Conservation (phyloP, 2,888 invertebrate genomes). For the Anoplius nigerrimus region DNA sequence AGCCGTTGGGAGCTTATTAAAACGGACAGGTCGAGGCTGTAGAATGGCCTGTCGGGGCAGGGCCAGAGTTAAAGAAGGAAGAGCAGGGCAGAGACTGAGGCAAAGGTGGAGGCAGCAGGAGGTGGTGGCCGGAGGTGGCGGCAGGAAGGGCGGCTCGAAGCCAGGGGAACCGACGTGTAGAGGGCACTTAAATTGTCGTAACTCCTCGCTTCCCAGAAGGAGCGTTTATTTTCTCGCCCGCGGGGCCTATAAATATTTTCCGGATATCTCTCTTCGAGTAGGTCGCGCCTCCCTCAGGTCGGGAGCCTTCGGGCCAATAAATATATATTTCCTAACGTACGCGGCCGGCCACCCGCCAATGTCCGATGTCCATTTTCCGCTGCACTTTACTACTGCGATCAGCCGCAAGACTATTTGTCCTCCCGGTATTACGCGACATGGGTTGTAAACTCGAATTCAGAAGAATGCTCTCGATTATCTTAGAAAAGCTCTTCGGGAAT, state of each 20-base stretch:
- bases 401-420: not conserved
- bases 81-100: no score
- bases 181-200: constrained; percentile 35
- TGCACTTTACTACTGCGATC: not conserved
- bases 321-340: constrained; percentile 28
- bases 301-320: constrained; percentile 16
- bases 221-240: constrained; percentile 31
- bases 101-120: no score
- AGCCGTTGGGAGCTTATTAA: no score
- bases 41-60: no score
- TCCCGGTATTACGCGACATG: not conserved
- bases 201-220: constrained; percentile 31
- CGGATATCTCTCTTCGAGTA: constrained; percentile 33
- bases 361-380: constrained; percentile 9
- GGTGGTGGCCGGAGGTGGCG: no score
- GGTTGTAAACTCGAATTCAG: no score
- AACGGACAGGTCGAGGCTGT: no score
- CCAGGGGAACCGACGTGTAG: constrained; percentile 5
- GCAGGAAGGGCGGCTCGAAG: no score
- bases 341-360: constrained; percentile 2
- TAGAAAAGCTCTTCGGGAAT: no score
- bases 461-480: no score
- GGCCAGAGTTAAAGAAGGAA: no score
- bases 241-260: constrained; percentile 35
- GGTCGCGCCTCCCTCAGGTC: constrained; percentile 17